Conservation (phyloP, 2,888 invertebrate genomes). For the Andrena trimmerana region DNA sequence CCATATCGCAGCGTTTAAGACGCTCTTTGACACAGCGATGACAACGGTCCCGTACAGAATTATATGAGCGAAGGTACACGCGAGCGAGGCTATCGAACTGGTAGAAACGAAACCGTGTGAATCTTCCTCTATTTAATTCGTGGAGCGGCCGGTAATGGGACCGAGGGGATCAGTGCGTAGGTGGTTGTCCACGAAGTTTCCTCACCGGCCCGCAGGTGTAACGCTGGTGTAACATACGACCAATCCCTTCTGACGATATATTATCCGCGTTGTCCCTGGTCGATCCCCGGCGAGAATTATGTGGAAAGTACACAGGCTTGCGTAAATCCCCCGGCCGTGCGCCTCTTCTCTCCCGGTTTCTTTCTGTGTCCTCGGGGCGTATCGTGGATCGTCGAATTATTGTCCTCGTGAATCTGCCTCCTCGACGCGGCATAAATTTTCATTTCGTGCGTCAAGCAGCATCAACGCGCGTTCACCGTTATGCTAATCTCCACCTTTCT, state of each 20-base stretch:
- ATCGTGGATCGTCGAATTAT: slow-evolving; percentile 48
- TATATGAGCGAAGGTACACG: slow-evolving; percentile 2
- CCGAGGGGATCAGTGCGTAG: slow-evolving; percentile 72
- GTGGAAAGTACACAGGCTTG: slow-evolving; percentile 72
- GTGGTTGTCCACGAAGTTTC: slow-evolving; percentile 74
- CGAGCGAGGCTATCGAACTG: not conserved
- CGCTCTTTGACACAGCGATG: not conserved
- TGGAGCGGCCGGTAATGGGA: slow-evolving; percentile 68
- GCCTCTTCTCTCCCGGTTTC: slow-evolving; percentile 27
- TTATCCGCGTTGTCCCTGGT: slow-evolving; percentile 69
- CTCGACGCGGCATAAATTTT: slow-evolving; percentile 30
- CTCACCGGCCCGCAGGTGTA: slow-evolving; percentile 75
- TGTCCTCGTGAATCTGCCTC: slow-evolving; percentile 46
- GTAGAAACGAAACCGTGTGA: slow-evolving; percentile 66
- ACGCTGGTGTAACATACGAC: slow-evolving; percentile 69
- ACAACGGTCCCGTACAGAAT: slow-evolving; percentile 1
- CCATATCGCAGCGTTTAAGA: not conserved
- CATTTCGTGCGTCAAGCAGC: slow-evolving; percentile 16
- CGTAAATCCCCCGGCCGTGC: slow-evolving; percentile 40
- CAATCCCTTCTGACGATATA: slow-evolving; percentile 74
- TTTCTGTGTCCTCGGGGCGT: slow-evolving; percentile 35
- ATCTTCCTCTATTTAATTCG: slow-evolving; percentile 72
- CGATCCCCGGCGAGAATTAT: slow-evolving; percentile 65
- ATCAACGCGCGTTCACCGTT: slow-evolving; percentile 35
- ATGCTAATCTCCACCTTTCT: slow-evolving; percentile 33